Conservation (phyloP, 2,888 invertebrate species). For the Habroteleia sp. region DNA sequence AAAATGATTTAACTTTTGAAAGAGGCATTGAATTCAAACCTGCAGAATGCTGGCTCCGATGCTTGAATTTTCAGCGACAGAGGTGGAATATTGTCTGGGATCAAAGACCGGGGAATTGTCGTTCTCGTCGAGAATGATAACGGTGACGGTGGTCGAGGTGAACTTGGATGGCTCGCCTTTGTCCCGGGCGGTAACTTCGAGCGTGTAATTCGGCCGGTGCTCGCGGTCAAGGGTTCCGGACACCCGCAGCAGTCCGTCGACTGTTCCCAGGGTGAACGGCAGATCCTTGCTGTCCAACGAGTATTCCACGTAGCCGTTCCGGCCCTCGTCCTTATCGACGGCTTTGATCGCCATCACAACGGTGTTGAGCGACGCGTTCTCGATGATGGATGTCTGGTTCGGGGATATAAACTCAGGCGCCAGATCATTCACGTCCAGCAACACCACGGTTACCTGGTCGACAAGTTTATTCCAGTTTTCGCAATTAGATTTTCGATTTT, state of each 20-base stretch:
- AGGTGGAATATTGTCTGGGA: slow-evolving; percentile 93
- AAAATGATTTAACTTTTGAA: too few relatives aligned
- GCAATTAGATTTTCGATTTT: too few relatives aligned
- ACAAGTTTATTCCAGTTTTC: too few relatives aligned
- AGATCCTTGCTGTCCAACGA: slow-evolving; percentile 83
- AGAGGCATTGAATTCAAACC: slow-evolving; percentile 75
- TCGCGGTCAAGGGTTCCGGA: slow-evolving; percentile 94
- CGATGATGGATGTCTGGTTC: slow-evolving; percentile 89
- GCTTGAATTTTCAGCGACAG: slow-evolving; percentile 95
- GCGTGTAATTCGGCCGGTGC: slow-evolving; percentile 87
- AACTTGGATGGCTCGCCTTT: slow-evolving; percentile 91
- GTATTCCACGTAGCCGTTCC: slow-evolving; percentile 95
- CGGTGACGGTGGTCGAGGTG: slow-evolving; percentile 86
- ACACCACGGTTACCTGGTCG: slow-evolving; percentile 91
- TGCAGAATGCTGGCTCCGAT: slow-evolving; percentile 95
- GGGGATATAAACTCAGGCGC: slow-evolving; percentile 92
- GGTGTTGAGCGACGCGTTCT: slow-evolving; percentile 92
- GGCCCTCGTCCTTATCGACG: slow-evolving; percentile 93
- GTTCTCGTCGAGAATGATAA: slow-evolving; percentile 92
- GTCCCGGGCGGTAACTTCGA: slow-evolving; percentile 92
- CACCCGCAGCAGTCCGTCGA: slow-evolving; percentile 93
- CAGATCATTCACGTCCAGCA: slow-evolving; percentile 96
- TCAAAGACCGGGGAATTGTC: slow-evolving; percentile 95
- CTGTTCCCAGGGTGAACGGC: slow-evolving; percentile 91
- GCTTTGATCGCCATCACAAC: slow-evolving; percentile 95